Base-by-base conservation (phyloP, 2,113 vertebrate genomes). In the Petaurus breviceps region DNA sequence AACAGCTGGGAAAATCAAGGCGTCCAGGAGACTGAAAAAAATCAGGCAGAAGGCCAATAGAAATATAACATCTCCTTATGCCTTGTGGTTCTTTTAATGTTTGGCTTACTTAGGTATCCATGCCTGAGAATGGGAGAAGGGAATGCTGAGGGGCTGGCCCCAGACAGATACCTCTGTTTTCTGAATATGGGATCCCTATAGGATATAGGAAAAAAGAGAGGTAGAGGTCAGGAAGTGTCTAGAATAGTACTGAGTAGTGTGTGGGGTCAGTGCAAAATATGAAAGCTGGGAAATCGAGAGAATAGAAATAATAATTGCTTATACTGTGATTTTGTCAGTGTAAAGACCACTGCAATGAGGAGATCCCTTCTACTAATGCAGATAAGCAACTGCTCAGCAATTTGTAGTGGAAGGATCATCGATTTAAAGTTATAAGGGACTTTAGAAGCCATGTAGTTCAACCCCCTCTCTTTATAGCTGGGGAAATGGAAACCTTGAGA, bases 41-140 rank as follows among this genome's bases (percentile, higher is more conserved):
- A 90, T 37, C 10, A 51, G 89, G 19, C 19, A 47, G 55, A 23
- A 68, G 54, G 26, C 46, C 50, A 26, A 49, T 52, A 10, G 28
- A 52, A 84, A 84, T 84, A 43, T 50, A 1, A 0, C 19, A 26
- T 43, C 68, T 84, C 68, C 68, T 84, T 84, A 28, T n/a, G 47
- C 68, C 91, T 37, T 61, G 91, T 92, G 89, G 23, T 92, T 94
- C 92, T 68, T 93, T 51, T 51, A 92, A 37, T 16, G 37, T 91
- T 61, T 90, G 93, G 9, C 51, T 26, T 23, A 31, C 61, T 51
- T 57, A 23, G 53, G 54, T 52, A 90, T 54, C 46, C 55, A 4
- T 52, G 37, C 0, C 50, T 37, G 23, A 90, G 61, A 3, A 0
- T 16, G 2, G 9, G 9, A n/a, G 61, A 92, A 84, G 51, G 37